phyloP scores from a whole-genome alignment of 2,888 invertebrate genomes.

The Andricus curvator region DNA sequence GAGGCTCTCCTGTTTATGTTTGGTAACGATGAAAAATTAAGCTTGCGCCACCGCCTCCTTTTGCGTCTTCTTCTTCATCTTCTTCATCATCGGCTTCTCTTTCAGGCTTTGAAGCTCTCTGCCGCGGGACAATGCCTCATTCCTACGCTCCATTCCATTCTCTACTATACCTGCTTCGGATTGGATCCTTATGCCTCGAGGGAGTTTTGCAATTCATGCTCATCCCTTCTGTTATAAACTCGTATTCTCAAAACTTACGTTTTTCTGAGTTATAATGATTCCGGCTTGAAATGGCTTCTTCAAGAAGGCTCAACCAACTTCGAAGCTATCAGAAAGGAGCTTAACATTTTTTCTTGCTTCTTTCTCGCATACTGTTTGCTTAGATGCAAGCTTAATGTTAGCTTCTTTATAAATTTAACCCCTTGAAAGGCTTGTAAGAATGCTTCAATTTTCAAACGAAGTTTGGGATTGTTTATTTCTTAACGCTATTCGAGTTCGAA shows the following conservation, averaged over 20 bases:
- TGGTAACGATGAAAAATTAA: constrained; percentile 71
- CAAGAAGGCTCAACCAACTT: background rate
- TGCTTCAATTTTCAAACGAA: no score
- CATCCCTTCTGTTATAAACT: constrained; percentile 30
- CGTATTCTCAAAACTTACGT: constrained; percentile 35
- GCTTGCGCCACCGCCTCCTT: constrained; percentile 45
- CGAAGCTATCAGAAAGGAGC: background rate
- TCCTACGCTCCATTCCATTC: constrained; percentile 41
- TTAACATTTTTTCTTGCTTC: background rate
- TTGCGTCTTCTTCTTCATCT: constrained; percentile 45
- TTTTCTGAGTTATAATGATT: constrained; percentile 37
- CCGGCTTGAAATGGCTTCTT: constrained; percentile 15
- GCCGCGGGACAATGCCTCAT: constrained; percentile 53
- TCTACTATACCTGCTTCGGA: constrained; percentile 56
- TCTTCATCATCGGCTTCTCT: constrained; percentile 45
- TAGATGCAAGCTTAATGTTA: background rate
- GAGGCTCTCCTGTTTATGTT: constrained; percentile 7
- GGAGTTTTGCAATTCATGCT: constrained; percentile 68
- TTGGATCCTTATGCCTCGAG: constrained; percentile 26
- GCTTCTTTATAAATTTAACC: background rate
- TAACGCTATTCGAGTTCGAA: no score
- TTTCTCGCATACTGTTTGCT: background rate
- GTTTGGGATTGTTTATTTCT: no score
- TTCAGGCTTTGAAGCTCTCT: constrained; percentile 47
- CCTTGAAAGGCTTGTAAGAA: no score